A percentile compares a stretch with the other conserved stretches of the same genome.
phyloP scores from a whole-genome alignment of 2,113 vertebrate species.

The Triplophysa siluroides region DNA sequence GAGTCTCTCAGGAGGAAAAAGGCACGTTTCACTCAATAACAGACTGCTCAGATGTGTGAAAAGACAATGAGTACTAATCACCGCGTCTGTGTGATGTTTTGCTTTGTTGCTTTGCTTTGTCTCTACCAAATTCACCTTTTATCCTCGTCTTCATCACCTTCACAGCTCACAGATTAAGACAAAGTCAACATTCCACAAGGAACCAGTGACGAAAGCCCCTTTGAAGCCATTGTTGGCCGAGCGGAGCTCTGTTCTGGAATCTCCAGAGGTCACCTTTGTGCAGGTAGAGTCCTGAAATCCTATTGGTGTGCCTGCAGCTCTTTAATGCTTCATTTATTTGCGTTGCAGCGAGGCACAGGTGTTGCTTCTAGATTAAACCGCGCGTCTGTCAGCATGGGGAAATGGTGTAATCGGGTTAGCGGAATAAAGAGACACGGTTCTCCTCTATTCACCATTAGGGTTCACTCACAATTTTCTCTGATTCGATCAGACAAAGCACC shows the following conservation, averaged over 20 bases:
- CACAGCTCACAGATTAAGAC: constrained; percentile 68
- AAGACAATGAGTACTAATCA: constrained; percentile 46
- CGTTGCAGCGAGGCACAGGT: constrained; percentile 68
- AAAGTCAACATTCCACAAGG: constrained; percentile 65
- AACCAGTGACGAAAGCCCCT: constrained; percentile 65
- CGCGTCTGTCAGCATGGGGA: constrained; percentile 60
- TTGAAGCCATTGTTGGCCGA: constrained; percentile 58
- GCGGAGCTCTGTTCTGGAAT: constrained; percentile 48
- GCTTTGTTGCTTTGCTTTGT: constrained; percentile 53
- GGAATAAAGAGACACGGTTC: constrained; percentile 68
- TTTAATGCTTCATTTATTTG: constrained; percentile 65
- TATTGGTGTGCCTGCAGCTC: constrained; percentile 65
- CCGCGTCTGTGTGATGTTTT: constrained; percentile 25
- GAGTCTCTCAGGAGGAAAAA: constrained; percentile 64
- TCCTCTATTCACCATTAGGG: constrained; percentile 71
- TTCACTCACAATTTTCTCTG: constrained; percentile 70
- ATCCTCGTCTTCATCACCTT: constrained; percentile 21
- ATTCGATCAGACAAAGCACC: constrained; percentile 72
- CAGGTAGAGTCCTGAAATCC: constrained; percentile 66
- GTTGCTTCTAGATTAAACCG: constrained; percentile 77
- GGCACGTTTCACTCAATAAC: constrained; percentile 64
- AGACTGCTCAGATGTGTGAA: constrained; percentile 57
- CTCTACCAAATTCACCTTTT: constrained; percentile 31
- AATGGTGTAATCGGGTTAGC: constrained; percentile 75
- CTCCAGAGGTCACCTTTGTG: constrained; percentile 70